Evolutionary conservation across 2,113 vertebrate species (phyloP), one percentile per base, ranked within the genome.

Genomic region (Chloropsis hardwickii): DNA sequence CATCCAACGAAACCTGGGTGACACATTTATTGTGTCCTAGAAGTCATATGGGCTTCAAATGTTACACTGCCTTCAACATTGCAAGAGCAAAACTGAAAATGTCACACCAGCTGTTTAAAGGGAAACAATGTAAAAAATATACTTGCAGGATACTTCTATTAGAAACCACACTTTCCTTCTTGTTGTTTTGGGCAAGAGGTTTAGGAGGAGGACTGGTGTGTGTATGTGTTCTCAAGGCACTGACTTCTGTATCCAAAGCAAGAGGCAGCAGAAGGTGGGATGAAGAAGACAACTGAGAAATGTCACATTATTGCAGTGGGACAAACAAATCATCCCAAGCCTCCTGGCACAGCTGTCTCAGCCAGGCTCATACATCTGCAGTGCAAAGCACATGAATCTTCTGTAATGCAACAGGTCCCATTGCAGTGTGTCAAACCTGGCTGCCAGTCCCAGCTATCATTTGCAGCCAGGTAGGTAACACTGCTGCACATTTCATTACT

Each of bases 371-470:
- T 4, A 25, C 0, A 1, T 25, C 39, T 65, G n/a, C 22, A 48
- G 19, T 31, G 37, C 39, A 81, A 57, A 57, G 37, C 50, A 45
- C 0, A 2, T 39, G 39, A 86, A 44, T 16, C 4, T 45, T 40
- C 58, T 3, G 1, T 29, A 48, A n/a, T 0, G 0, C 54, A 72
- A 17, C 23, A 24, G 42, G 42, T 56, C 65, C 40, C 24, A 2
- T 3, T 22, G 50, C 53, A 39, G 40, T 1, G 1, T 20, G 15
- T 24, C 20, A 37, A 80, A 35, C 27, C 25, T 51, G 60, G 33
- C 77, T 58, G 56, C 61, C 79, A 82, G 42, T 28, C 42, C 70
- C 74, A 13, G 2, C 53, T 48, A 6, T 37, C 33, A 22, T 27
- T 60, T 67, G 51, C 22, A 73, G 48, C 31, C 20, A 65, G 23